Base-by-base conservation (phyloP, 2,888 invertebrate species). In the Nemotelus pantherinus region DNA sequence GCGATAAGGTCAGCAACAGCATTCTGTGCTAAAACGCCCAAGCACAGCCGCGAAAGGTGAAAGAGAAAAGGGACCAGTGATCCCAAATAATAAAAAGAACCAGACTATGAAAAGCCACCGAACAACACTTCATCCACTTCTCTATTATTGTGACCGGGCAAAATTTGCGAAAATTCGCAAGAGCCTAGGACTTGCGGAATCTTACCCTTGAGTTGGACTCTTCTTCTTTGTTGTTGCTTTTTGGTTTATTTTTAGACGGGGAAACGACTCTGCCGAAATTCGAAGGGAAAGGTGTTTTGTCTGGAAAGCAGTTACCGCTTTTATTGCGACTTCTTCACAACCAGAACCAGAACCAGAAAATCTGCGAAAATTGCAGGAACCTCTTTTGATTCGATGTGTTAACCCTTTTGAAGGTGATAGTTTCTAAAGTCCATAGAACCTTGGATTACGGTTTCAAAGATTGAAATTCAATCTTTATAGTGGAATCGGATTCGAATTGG, bases 221-320 rank as follows among this genome's bases (percentile, higher is more conserved):
- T 60, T 60, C 41, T 41, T 57, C 6, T 57, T 57, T 60, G 25
- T 25, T 25, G 25, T 25, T 25, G 25, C 25, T 25, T 25, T 25
- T 25, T 25, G 25, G 25, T 25, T 25, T 25, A 25, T 25, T 25
- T 25, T 25, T 25, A 25, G 25, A 25, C 25, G 25, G 25, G 25
- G 25, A 25, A 25, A 25, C 25, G 25, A 25, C 25, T 25, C 25
- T 25, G 25, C 25, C 25, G 25, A 25, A 25, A 25, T 25, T 25
- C 25, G 25, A 60, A 60, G 60, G 60, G 39, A 60, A 60, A 60
- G 60, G 60, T 41, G 57, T 57, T 57, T 39, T 41, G 60, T 60
- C 60, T 60, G 60, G 60, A 60, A 60, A 60, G 60, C 60, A 60
- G 60, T 60, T 60, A 43, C 41, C 60, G 60, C n/a, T 25, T 60